A percentile compares a stretch with the other conserved stretches of the same genome.
These are phyloP conservation scores for Meloidogyne hapla DNA, from an alignment of 1,140 invertebrate genomes.

Conservation along the genomic window DNA sequence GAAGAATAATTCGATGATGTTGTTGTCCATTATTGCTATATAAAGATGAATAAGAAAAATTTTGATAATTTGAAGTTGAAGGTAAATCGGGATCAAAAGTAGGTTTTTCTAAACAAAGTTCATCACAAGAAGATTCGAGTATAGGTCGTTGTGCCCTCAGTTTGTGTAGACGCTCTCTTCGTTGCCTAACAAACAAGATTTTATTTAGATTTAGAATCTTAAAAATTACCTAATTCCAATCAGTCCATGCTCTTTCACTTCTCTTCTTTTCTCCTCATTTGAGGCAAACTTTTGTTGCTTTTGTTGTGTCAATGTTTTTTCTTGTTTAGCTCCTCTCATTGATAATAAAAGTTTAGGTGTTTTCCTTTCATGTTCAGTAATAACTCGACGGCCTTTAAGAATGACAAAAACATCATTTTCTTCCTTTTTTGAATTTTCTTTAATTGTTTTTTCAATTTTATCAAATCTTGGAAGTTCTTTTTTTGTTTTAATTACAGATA, in stretches of 20 bases:
- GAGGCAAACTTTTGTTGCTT: not conserved
- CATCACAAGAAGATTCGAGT: not conserved
- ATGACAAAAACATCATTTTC: not conserved
- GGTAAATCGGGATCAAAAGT: slow-evolving; percentile 22
- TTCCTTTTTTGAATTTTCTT: not conserved
- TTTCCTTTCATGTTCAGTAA: not conserved
- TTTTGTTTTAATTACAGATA: not conserved
- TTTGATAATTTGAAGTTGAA: slow-evolving; percentile 15
- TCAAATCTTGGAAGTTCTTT: not conserved
- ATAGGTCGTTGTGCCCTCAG: not conserved
- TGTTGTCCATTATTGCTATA: not conserved
- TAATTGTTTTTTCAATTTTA: not conserved
- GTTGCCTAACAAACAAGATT: not conserved
- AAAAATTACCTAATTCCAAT: too few relatives aligned
- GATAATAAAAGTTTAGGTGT: not conserved
- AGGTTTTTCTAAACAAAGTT: not conserved
- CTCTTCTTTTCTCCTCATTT: too few relatives aligned
- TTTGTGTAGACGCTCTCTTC: not conserved
- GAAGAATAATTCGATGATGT: not conserved
- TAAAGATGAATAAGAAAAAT: too few relatives aligned
- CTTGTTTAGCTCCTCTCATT: not conserved
- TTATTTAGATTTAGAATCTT: too few relatives aligned
- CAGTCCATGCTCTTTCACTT: too few relatives aligned
- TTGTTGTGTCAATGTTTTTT: not conserved
- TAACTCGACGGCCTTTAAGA: not conserved